Evolutionary conservation across 2,113 vertebrate species (phyloP).

Genomic region (Stigmatopora argus): DNA sequence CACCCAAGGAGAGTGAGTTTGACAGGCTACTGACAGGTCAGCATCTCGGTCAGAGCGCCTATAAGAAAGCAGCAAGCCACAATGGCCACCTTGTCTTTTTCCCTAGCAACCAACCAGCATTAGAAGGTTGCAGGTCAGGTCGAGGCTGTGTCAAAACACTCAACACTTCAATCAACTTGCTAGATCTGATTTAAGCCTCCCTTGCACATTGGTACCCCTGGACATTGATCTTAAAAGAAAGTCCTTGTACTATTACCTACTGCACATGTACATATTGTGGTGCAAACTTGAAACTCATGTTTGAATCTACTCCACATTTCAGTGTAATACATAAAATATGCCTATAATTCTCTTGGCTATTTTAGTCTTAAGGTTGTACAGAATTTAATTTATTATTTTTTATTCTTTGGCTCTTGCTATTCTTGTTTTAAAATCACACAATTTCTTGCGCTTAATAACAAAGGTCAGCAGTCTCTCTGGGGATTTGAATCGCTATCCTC

Average conservation of each 20-base stretch:
- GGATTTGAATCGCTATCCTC: slow-evolving; percentile 8
- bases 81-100: slow-evolving; percentile 26
- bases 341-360: too few relatives aligned
- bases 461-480: slow-evolving; percentile 2
- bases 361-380: too few relatives aligned
- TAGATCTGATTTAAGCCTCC: not conserved
- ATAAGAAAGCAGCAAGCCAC: slow-evolving; percentile 15
- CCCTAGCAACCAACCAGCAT: slow-evolving; percentile 10
- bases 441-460: slow-evolving; percentile 18
- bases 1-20: slow-evolving; percentile 6
- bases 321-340: too few relatives aligned
- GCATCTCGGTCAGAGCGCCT: slow-evolving; percentile 28
- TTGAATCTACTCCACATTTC: too few relatives aligned
- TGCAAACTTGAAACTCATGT: too few relatives aligned
- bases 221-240: not conserved
- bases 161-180: slow-evolving; percentile 1
- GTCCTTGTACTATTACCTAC: not conserved
- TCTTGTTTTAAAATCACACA: slow-evolving; percentile 14
- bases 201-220: slow-evolving; percentile 2
- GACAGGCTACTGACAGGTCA: slow-evolving; percentile 14
- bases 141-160: slow-evolving; percentile 3
- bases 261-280: too few relatives aligned
- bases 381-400: not conserved
- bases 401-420: slow-evolving; percentile 19
- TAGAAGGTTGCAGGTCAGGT: slow-evolving; percentile 22